Percentiles rank a stretch among this genome's conserved stretches.
Evolutionary conservation across 2,113 vertebrate genomes (phyloP).

Genomic region (Entomyzon cyanotis): DNA sequence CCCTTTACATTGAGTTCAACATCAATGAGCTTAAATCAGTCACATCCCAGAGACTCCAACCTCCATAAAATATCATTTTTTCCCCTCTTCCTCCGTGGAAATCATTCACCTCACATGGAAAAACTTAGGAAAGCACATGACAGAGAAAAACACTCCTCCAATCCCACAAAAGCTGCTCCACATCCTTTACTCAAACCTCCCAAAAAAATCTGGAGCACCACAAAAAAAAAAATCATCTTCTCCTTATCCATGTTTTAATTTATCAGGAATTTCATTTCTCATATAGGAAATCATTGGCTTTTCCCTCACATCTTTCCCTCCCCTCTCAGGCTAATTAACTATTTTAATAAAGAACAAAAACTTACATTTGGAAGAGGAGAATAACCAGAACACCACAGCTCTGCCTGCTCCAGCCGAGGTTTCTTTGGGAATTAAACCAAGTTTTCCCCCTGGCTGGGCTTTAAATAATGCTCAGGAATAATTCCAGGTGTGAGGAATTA

Average conservation of each 20-base stretch:
- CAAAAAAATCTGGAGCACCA: not conserved
- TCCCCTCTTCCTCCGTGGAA: not conserved
- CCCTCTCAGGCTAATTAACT: fast-evolving
- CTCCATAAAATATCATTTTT: not conserved
- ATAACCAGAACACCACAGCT: fast-evolving
- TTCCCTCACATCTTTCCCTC: not conserved
- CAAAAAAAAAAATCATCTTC: not conserved
- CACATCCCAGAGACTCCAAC: not conserved
- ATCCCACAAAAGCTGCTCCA: not conserved
- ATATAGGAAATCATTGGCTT: fast-evolving
- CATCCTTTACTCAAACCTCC: fast-evolving
- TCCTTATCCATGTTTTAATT: fast-evolving
- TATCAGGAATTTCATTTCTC: not conserved
- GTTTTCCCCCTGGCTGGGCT: fast-evolving
- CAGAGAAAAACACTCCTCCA: not conserved
- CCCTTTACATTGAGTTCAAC: not conserved
- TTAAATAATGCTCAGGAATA: not conserved
- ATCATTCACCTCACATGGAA: fast-evolving
- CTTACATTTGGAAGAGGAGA: not conserved
- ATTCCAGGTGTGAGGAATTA: not conserved
- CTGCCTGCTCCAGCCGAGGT: not conserved
- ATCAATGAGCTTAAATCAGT: fast-evolving
- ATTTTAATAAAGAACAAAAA: fast-evolving
- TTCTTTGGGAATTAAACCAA: fast-evolving
- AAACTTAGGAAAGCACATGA: fast-evolving